Evolutionary conservation across 1,140 invertebrate genomes (phyloP).

Genomic region (Tigriopus japonicus): DNA sequence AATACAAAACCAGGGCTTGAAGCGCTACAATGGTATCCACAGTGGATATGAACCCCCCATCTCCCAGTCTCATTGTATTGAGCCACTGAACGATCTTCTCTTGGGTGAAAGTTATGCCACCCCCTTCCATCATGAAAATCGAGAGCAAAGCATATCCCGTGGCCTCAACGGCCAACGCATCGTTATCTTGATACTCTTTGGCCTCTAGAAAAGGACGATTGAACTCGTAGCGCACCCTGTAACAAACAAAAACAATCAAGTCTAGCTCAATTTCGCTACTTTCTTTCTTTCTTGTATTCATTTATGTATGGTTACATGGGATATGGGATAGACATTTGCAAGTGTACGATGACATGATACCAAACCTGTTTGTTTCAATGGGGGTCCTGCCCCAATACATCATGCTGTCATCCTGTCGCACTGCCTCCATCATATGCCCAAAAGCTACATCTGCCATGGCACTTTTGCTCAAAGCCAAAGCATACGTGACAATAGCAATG

Average conservation of each 20-base stretch:
- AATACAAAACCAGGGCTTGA: conserved; percentile 27
- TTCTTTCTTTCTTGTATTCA: no score
- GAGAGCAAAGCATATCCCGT: conserved; percentile 39
- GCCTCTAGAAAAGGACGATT: conserved; percentile 29
- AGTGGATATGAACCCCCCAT: conserved; percentile 34
- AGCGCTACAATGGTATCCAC: conserved; percentile 23
- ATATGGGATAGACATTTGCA: no score
- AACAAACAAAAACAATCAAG: no score
- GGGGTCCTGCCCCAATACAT: conserved; percentile 30
- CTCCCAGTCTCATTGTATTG: conserved; percentile 32
- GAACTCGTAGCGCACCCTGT: conserved; percentile 27
- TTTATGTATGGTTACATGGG: no score
- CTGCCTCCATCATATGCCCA: conserved; percentile 20
- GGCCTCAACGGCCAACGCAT: conserved; percentile 32
- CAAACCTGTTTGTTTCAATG: conserved; percentile 21
- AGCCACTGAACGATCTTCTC: conserved; percentile 36
- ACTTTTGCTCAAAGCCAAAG: conserved; percentile 28
- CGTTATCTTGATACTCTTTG: conserved; percentile 24
- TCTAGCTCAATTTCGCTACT: no score
- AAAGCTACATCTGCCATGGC: conserved; percentile 23
- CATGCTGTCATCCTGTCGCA: conserved; percentile 25
- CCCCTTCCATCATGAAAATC: conserved; percentile 28
- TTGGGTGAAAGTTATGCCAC: conserved; percentile 25
- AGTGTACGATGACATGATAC: no score
- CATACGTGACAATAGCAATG: conserved; percentile 32